Base-by-base conservation (phyloP, 1,140 invertebrate species). In the Drosophila sp. region DNA sequence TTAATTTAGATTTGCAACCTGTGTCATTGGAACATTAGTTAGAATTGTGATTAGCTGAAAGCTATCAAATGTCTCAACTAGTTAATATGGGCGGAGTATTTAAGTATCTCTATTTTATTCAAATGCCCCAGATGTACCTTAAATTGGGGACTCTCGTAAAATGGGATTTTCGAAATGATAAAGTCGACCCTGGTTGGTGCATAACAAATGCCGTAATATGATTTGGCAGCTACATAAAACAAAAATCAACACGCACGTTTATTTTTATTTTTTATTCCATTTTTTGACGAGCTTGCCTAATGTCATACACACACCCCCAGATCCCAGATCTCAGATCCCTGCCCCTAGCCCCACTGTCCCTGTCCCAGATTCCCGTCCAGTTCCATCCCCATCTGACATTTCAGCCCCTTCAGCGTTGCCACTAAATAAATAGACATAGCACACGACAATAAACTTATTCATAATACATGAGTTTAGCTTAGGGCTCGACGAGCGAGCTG, bases 141-240 rank as follows among this genome's bases (percentile, higher is more conserved):
- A 34, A 50, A 38, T 53, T 34, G 66, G 25, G 16, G 27, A 41
- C 38, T 32, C 41, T n/a, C 13, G 32, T 36, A 6, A 40, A 61
- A 50, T 53, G 51, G 14, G 25, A 27, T 32, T 9, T 46, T 38
- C 21, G 64, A 78, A 74, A 78, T 82, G 79, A 62, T 48, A 82
- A 79, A 64, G 66, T 53, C 11, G 2, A 25, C 9, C 36, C 14
- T 13, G 21, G 16, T 48, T 29, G 69, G 53, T 86, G 78, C 77
- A 84, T 86, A 84, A 77, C 72, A 84, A 67, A 86, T 80, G 81
- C 41, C 63, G 43, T 82, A 86, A 86, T 87, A 86, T 86, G 78
- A 86, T 86, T 86, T 86, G 82, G 71, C 75, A 74, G 64, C 65
- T 46, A 81, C 82, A 87, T 61, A 87, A 77, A 78, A 82, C 66